A percentile compares a stretch with the other conserved stretches of the same genome.
Conservation (phyloP, 2,888 invertebrate species). For the Ecdyonurus torrentis region DNA sequence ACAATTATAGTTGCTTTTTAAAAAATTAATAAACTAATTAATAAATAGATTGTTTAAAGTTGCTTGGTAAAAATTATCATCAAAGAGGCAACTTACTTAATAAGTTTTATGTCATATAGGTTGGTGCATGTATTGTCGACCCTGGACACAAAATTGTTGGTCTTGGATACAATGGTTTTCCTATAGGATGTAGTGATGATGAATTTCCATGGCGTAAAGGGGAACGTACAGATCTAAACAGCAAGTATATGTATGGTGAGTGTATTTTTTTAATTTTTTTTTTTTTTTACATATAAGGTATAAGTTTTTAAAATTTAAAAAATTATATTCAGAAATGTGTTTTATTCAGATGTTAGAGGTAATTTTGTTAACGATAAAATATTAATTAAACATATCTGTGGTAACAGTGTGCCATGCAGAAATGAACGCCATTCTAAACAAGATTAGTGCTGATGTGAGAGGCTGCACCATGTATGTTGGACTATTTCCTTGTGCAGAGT, state of each 20-base stretch:
- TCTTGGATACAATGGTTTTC: slow-evolving; percentile 96
- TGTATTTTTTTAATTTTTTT: slow-evolving; percentile 7
- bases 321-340: too few relatives aligned
- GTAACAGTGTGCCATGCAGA: slow-evolving; percentile 91
- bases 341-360: too few relatives aligned
- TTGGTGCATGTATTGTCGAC: slow-evolving; percentile 90
- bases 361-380: too few relatives aligned
- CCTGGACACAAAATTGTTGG: slow-evolving; percentile 74
- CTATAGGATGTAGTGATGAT: slow-evolving; percentile 74
- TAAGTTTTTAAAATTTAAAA: too few relatives aligned
- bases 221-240: slow-evolving; percentile 39
- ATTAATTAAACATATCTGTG: slow-evolving; percentile 8
- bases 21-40: not conserved
- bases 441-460: slow-evolving; percentile 57
- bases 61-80: not conserved
- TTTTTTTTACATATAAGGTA: too few relatives aligned
- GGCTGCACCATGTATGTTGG: slow-evolving; percentile 75
- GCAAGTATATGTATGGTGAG: slow-evolving; percentile 74
- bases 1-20: too few relatives aligned
- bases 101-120: slow-evolving; percentile 21
- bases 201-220: slow-evolving; percentile 76
- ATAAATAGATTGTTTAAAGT: not conserved
- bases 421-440: slow-evolving; percentile 91
- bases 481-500: slow-evolving; percentile 94
- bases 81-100: not conserved